These are phyloP conservation scores for Chiloscyllium punctatum DNA, from an alignment of 2,797 vertebrate species.

Conservation along the genomic window DNA sequence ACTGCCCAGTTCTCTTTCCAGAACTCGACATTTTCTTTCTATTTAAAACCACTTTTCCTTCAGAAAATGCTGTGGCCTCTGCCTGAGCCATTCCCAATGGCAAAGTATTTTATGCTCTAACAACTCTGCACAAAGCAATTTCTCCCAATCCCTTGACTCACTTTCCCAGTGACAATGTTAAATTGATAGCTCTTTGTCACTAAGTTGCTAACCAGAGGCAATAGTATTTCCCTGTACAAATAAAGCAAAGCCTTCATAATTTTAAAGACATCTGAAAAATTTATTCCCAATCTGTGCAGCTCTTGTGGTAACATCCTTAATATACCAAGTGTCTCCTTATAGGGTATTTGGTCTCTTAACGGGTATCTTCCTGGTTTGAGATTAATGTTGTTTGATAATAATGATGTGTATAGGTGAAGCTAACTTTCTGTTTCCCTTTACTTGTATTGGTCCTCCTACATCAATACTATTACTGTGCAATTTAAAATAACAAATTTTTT, in stretches of 20 bases:
- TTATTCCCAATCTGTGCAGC: background rate
- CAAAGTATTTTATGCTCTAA: background rate
- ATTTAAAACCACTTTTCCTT: background rate
- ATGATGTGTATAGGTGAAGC: background rate
- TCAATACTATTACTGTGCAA: background rate
- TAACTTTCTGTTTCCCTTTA: background rate
- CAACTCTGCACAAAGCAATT: background rate
- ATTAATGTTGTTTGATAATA: background rate
- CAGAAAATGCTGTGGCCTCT: background rate
- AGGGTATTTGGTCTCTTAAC: background rate
- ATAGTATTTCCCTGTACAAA: background rate
- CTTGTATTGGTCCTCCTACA: background rate
- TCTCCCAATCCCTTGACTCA: background rate
- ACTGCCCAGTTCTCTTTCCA: background rate
- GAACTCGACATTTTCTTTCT: background rate
- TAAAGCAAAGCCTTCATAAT: background rate
- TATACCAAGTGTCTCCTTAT: background rate
- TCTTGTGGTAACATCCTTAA: background rate
- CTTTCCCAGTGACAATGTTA: background rate
- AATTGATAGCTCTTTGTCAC: background rate
- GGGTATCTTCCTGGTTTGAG: background rate
- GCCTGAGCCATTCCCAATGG: background rate
- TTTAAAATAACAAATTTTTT: background rate
- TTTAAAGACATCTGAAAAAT: background rate
- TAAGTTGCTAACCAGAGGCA: background rate